A percentile compares a stretch with the other conserved stretches of the same genome.
Conservation (phyloP, 2,797 vertebrate species). For the Cyclura pinguis region DNA sequence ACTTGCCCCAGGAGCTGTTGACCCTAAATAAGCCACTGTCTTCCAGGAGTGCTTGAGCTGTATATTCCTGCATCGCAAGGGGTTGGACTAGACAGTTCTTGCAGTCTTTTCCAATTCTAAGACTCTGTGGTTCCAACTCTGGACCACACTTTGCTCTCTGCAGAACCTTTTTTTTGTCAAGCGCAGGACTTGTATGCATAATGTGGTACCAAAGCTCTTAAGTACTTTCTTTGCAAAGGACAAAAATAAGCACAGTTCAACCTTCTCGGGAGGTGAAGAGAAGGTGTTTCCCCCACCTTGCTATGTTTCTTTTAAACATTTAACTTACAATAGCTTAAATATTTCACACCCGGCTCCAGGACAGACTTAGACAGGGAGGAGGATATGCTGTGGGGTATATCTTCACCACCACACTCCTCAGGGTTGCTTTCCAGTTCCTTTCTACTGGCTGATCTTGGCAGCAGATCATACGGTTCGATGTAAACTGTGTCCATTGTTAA, state of each 20-base stretch:
- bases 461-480: conserved; percentile 74
- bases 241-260: too few species aligned
- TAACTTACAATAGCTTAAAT: conserved; percentile 64
- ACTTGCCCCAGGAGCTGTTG: too few species aligned
- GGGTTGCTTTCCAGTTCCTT: conserved; percentile 75
- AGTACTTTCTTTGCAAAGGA: neutral
- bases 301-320: conserved; percentile 60
- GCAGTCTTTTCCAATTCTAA: too few species aligned
- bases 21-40: too few species aligned
- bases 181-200: conserved; percentile 20
- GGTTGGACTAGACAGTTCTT: too few species aligned
- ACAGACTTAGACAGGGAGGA: conserved; percentile 59
- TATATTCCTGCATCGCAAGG: too few species aligned
- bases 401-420: conserved; percentile 71
- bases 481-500: conserved; percentile 76
- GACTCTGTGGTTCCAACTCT: neutral
- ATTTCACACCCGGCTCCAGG: conserved; percentile 69
- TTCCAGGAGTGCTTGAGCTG: too few species aligned
- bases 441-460: conserved; percentile 77
- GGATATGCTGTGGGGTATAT: conserved; percentile 75
- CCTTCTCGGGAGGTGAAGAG: conserved; percentile 18
- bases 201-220: conserved; percentile 29
- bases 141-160: neutral
- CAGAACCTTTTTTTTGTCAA: neutral
- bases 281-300: conserved; percentile 30